Evolutionary conservation across 1,140 invertebrate species (phyloP).

Genomic region (Drosophila pseudoobscura): DNA sequence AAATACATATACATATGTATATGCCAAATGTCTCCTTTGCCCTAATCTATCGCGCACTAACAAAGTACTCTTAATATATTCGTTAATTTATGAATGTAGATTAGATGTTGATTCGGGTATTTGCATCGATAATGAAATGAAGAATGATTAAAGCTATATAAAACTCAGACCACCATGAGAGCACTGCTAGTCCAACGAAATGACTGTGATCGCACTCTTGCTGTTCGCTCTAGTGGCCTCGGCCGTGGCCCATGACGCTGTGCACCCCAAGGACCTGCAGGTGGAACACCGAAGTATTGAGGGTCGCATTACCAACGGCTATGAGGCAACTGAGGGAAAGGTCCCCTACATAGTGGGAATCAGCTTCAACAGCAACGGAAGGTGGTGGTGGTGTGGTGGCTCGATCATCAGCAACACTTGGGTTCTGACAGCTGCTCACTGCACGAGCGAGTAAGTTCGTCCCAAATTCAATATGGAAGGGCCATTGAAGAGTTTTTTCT

Average conservation of each 20-base stretch:
- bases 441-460: conserved; percentile 50
- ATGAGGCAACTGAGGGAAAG: conserved; percentile 78
- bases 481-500: too few relatives aligned
- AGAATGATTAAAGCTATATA: conserved; percentile 9
- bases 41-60: too few relatives aligned
- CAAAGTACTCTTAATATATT: background rate
- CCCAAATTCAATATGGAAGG: background rate
- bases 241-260: conserved; percentile 11
- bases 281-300: conserved; percentile 30
- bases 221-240: conserved; percentile 15
- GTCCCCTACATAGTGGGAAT: conserved; percentile 84
- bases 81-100: conserved; percentile 13
- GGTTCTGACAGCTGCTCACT: conserved; percentile 86
- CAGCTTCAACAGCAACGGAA: conserved; percentile 65
- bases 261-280: conserved; percentile 23
- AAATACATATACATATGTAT: conserved; percentile 7
- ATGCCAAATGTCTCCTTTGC: background rate
- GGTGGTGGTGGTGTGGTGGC: conserved; percentile 85
- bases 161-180: background rate
- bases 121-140: conserved; percentile 24
- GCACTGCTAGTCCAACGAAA: conserved; percentile 18
- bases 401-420: conserved; percentile 85
- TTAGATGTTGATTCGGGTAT: conserved; percentile 20
- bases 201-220: conserved; percentile 11
- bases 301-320: conserved; percentile 75